A percentile compares a stretch with the other conserved stretches of the same genome.
Evolutionary conservation across 2,888 invertebrate species (phyloP).

Genomic region (Nephrotoma guestfalica): DNA sequence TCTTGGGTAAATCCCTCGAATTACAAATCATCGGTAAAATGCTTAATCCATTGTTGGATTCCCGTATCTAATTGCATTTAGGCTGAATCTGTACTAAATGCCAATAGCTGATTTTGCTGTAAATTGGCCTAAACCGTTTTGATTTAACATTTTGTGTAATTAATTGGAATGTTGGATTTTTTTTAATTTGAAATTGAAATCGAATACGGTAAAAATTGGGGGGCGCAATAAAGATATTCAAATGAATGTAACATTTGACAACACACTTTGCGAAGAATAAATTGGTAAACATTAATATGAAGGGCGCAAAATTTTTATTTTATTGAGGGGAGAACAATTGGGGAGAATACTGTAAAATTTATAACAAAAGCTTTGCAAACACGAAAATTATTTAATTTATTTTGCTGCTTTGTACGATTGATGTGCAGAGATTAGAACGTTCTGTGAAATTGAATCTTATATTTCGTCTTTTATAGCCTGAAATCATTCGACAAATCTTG

Average conservation of each 20-base stretch:
- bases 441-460: not conserved
- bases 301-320: not conserved
- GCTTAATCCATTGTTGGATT: not conserved
- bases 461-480: not conserved
- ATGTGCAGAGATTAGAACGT: not conserved
- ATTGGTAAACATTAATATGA: not conserved
- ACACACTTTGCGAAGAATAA: not conserved
- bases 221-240: not conserved
- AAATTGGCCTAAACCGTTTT: too few species aligned
- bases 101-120: too few species aligned
- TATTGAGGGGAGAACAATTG: not conserved
- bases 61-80: not conserved
- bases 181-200: not conserved
- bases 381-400: not conserved
- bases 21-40: too few species aligned
- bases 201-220: not conserved
- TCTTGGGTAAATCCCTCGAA: too few species aligned
- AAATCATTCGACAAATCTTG: not conserved
- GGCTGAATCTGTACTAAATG: too few species aligned
- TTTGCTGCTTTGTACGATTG: not conserved
- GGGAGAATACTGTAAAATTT: not conserved
- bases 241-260: not conserved
- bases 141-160: not conserved
- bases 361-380: not conserved
- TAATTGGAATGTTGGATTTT: not conserved